Evolutionary conservation across 2,797 vertebrate species (phyloP), one percentile per base, ranked within the genome.

Genomic region (Vultur gryphus): DNA sequence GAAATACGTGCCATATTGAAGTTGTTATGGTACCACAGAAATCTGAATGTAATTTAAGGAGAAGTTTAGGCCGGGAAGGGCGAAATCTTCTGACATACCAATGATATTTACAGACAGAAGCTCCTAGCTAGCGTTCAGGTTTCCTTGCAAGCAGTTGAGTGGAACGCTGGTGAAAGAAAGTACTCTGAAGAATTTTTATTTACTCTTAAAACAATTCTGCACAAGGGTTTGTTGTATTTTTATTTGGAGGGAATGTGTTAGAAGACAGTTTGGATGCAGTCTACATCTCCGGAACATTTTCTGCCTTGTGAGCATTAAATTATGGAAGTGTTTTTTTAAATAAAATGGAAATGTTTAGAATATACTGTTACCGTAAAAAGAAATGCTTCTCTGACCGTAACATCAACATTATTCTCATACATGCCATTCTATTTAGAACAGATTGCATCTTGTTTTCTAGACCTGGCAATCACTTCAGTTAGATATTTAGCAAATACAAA

Each of bases 21-120:
- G 90, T 94, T 97, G 95, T 97, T 97, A 97, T 10, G 71, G 85
- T 95, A 91, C 95, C 86, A 84, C 96, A 97, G 91, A 97, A 97
- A 97, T 97, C 95, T 98, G 97, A 97, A 90, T 94, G 95, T 95
- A 96, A 98, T 97, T 96, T 97, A 95, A 96, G 91, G 16, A 73
- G 59, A 72, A 35, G 80, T 80, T 97, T 90, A 83, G 83, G 76
- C 67, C 81, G 93, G 39, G 64, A 86, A 61, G 72, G 59, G 69
- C 48, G 78, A 90, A 79, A 70, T 84, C 78, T 89, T 80, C 16
- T 83, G 91, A 89, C 83, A 91, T 95, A 89, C 84, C 90, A 75
- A 55, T 88, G 76, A 7, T 89, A 84, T 96, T 97, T 97, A 92
- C 82, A 92, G 93, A 95, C 78, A 93, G 93, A 96, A 93, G 87